Base-by-base conservation (phyloP, 2,888 invertebrate species). In the Augiades crinisus region DNA sequence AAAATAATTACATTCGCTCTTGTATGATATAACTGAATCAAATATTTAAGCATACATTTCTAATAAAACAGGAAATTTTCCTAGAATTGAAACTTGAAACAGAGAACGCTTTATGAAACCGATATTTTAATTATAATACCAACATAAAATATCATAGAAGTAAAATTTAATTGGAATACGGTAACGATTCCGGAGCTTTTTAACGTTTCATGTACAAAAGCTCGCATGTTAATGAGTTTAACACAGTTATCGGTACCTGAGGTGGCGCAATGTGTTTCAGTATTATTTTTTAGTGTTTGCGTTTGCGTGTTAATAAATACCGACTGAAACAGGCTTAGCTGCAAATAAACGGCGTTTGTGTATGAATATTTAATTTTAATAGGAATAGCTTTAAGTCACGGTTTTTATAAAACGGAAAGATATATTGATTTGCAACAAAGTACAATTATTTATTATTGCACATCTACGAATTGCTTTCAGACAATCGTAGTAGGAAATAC, bases 181-280 rank as follows among this genome's bases (percentile, higher is more conserved):
- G 19, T 47, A 13, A 30, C 16, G 19, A 47, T 40, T 47, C 40
- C 22, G 40, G 40, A 17, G 17, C 12, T 21, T 22, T 33, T 16
- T 19, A 10, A 40, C 16, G 22, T 47, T 31, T 47, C 38, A 16
- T 12, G n/a, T 41, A 24, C 31, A 49, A 33, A 49, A 8, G 40
- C 49, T 49, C 33, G 40, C 33, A 24, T 49, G 49, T 34, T 41
- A 34, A 49, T 49, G 33, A 34, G 33, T 49, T 47, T 33, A 40
- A 41, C 38, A 21, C 40, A 24, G 47, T 40, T 33, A 47, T n/a
- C 21, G 47, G 13, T 13, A 13, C 44, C 31, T 12, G 22, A 45
- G 34, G 30, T 19, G n/a, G 12, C 27, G 5, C 14, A 46, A 27
- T 37, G 22, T 21, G 14, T 47, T 47, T 47, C 22, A 10, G 31